phyloP scores from a whole-genome alignment of 1,140 invertebrate species.

The Drosophila arawakana region DNA sequence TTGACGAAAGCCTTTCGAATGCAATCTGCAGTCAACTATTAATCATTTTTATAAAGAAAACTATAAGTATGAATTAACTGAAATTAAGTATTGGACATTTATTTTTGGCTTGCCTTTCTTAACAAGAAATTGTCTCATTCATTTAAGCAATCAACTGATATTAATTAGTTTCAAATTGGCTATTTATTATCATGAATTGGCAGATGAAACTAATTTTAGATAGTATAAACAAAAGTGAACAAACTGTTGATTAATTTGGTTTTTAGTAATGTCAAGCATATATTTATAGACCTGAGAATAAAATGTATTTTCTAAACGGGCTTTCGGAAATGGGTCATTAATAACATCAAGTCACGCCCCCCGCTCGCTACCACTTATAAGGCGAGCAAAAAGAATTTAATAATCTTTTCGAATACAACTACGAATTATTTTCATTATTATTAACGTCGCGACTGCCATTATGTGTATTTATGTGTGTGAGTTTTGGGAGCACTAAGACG shows the following conservation, averaged over 20 bases:
- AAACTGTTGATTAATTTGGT: background rate
- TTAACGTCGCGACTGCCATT: slow-evolving; percentile 43
- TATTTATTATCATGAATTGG: background rate
- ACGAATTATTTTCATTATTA: slow-evolving; percentile 80
- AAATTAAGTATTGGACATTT: background rate
- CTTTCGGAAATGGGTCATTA: slow-evolving; percentile 62
- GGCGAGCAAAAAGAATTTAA: slow-evolving; percentile 65
- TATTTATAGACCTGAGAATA: background rate
- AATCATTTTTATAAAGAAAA: background rate
- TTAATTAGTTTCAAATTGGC: slow-evolving; percentile 10
- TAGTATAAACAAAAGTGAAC: background rate
- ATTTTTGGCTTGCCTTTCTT: background rate
- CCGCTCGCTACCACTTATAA: slow-evolving; percentile 31
- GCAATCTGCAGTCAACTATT: background rate
- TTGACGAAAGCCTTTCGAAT: slow-evolving; percentile 8
- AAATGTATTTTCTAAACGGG: slow-evolving; percentile 6
- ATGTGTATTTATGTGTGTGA: slow-evolving; percentile 12
- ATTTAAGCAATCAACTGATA: background rate
- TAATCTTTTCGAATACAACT: slow-evolving; percentile 74
- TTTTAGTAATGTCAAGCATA: background rate
- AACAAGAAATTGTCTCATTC: background rate
- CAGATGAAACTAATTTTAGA: background rate
- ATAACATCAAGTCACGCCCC: slow-evolving; percentile 48
- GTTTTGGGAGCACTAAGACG: slow-evolving; percentile 16
- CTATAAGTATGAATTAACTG: background rate